Base-by-base conservation (phyloP, 2,888 invertebrate genomes). In the Lymantria monacha region DNA sequence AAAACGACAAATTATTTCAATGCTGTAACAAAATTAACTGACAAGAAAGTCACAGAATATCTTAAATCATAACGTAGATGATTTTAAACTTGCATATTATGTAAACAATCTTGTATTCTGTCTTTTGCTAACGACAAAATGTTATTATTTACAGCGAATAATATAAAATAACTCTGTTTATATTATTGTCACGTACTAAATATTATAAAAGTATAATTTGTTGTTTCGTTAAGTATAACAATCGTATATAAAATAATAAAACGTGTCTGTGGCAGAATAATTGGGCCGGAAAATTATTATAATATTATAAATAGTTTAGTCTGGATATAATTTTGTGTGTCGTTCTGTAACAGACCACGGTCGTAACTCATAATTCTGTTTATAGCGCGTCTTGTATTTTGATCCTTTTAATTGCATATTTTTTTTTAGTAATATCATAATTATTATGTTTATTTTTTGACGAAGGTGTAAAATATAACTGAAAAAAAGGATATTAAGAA, bases 221-320 rank as follows among this genome's bases (percentile, higher is more conserved):
- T 81, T 61, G 55, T 50, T 48, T 45, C 44, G 63, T 72, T 79
- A 78, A 80, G 69, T 76, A 83, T 72, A 87, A 89, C 87, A 89
- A 86, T 86, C 85, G 80, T 85, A 87, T 85, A 83, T 82, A 84
- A 80, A 81, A 74, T 69, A 83, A 89, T 89, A 89, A 89, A 90
- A 88, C 74, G 81, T 89, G 89, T 89, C 90, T 83, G 81, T 83
- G 63, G 60, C 61, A 72, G 75, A 87, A 89, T 91, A 90, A 90
- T 90, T 90, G 90, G 90, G 77, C 79, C 82, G 73, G 79, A 81
- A 84, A 89, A 87, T 88, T 88, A 90, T 90, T 86, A 87, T 87
- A 85, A 82, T 90, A 84, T 81, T 87, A 87, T 87, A 89, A 89
- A 89, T 90, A 90, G 90, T 89, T 88, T 87, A 85, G 79, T 81